A percentile compares a stretch with the other conserved stretches of the same genome.
Conservation (phyloP, 2,113 vertebrate species). For the Salvelinus alpinus region DNA sequence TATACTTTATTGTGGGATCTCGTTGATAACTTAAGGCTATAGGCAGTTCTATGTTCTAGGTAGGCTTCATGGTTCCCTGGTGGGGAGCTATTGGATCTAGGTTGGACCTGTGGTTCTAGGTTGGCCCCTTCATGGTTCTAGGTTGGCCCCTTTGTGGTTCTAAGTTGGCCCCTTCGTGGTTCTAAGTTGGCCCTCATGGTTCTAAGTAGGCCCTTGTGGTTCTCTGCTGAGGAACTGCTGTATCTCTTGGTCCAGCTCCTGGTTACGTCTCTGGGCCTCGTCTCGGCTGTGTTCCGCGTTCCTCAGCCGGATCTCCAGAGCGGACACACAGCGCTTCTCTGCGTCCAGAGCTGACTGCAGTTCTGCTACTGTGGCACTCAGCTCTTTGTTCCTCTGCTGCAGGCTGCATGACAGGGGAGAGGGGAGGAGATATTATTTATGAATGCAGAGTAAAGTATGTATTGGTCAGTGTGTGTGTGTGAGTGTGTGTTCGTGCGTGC, state of each 20-base stretch:
- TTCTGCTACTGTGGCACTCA: slow-evolving; percentile 79
- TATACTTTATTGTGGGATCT: too few species aligned
- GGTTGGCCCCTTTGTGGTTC: not conserved
- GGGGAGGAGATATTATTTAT: not conserved
- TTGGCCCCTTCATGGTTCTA: not conserved
- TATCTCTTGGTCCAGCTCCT: slow-evolving; percentile 78
- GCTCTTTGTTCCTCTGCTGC: slow-evolving; percentile 83
- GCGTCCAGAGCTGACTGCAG: slow-evolving; percentile 80
- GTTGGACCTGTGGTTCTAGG: slow-evolving; percentile 5
- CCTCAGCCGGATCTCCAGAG: slow-evolving; percentile 78
- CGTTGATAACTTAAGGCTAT: too few species aligned
- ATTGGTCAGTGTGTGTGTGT: too few species aligned
- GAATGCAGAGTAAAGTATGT: too few species aligned
- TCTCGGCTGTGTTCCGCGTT: slow-evolving; percentile 68
- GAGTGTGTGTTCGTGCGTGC: too few species aligned
- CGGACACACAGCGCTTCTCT: slow-evolving; percentile 70
- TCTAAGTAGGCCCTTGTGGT: slow-evolving; percentile 47
- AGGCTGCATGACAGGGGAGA: slow-evolving; percentile 71
- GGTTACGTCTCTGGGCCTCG: slow-evolving; percentile 77
- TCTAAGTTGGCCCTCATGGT: not conserved
- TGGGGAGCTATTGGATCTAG: not conserved
- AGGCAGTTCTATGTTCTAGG: not conserved
- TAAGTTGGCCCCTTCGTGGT: not conserved
- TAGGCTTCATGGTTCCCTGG: not conserved
- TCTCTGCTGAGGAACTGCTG: slow-evolving; percentile 62